Evolutionary conservation across 2,888 invertebrate genomes (phyloP), one percentile per base, ranked within the genome.

Genomic region (Drosophila cyrtoloma): DNA sequence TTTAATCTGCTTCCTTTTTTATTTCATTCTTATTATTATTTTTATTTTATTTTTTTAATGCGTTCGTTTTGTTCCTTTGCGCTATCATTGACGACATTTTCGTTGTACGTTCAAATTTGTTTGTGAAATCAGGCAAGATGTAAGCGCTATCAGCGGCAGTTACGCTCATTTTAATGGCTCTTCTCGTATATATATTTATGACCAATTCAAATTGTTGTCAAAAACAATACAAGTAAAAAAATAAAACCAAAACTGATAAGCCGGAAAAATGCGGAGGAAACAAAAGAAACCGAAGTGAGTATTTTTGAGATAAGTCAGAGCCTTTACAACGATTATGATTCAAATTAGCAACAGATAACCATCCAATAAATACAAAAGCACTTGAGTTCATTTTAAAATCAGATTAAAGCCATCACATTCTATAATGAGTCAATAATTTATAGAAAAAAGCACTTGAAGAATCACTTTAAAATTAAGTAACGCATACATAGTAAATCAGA

Each of bases 101-200:
- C 16, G 47, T 56, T 75, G 77, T n/a, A 50, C 53, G 57, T 61
- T 30, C 16, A 50, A 47, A 14, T 57, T 22, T 22, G 47, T 26
- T n/a, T 50, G 44, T 67, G 14, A 26, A 78, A 78, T 73, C 67
- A 55, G 42, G 9, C 53, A 47, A 73, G 32, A 61, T 61, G 14
- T 26, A 44, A 47, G 42, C 62, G 73, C 62, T 81, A 68, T 81
- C 79, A 73, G 69, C 52, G 47, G 5, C 22, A 50, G 55, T 28
- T 51, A 35, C 51, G 52, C n/a, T 26, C 19, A 52, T 65, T 82
- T 68, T 51, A 71, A 78, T 86, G 71, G 3, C 16, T 44, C 61
- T 69, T 64, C 47, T 71, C 44, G 47, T 68, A 66, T 55, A 59
- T 51, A 51, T 73, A 82, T 85, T 84, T 66, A 84, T 66, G 89